phyloP scores from a whole-genome alignment of 1,140 invertebrate genomes.

The Solen grandis region DNA sequence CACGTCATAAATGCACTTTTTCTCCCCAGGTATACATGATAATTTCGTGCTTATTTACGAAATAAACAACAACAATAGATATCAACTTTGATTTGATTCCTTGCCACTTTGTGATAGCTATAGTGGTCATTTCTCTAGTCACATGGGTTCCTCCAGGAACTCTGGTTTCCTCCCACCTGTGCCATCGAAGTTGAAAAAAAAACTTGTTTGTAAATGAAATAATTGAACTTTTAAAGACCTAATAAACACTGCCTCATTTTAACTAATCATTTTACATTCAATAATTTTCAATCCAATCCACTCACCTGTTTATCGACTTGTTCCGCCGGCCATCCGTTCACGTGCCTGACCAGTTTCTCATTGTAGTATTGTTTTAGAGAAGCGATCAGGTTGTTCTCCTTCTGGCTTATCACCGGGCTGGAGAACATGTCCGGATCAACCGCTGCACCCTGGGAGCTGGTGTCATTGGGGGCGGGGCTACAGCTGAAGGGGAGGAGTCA shows the following conservation, averaged over 20 bases:
- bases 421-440: slow-evolving; percentile 57
- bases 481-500: slow-evolving; percentile 67
- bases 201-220: neutral
- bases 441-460: slow-evolving; percentile 71
- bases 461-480: slow-evolving; percentile 82
- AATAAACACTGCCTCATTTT: too few relatives aligned
- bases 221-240: neutral
- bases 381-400: slow-evolving; percentile 86
- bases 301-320: slow-evolving; percentile 94
- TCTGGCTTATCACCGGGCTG: slow-evolving; percentile 61
- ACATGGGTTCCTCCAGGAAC: too few relatives aligned
- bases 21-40: too few relatives aligned
- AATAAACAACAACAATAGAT: too few relatives aligned
- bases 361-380: slow-evolving; percentile 95
- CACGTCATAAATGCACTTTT: too few relatives aligned
- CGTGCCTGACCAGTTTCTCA: slow-evolving; percentile 94
- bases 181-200: too few relatives aligned
- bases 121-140: too few relatives aligned
- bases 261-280: neutral
- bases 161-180: too few relatives aligned
- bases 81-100: too few relatives aligned
- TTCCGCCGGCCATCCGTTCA: slow-evolving; percentile 95
- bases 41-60: too few relatives aligned
- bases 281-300: neutral
- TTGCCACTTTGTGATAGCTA: too few relatives aligned